Evolutionary conservation across 2,113 vertebrate species (phyloP).

Genomic region (Rhegmatorhina hoffmannsi): DNA sequence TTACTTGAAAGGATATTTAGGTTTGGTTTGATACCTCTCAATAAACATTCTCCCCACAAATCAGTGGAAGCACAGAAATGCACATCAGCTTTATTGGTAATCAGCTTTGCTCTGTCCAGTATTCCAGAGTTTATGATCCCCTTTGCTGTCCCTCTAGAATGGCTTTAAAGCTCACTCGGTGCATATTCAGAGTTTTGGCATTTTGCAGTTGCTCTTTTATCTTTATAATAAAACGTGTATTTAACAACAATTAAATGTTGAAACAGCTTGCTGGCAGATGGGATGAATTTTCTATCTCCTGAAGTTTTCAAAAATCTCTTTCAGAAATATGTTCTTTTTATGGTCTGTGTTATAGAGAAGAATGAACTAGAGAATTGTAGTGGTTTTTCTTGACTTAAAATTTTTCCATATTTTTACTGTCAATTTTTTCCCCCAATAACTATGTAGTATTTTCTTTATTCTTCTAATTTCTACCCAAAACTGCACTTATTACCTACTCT

Average conservation of each 20-base stretch:
- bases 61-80: neutral
- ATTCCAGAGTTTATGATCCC: neutral
- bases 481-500: neutral
- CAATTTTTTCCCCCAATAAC: neutral
- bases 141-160: neutral
- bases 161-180: neutral
- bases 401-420: neutral
- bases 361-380: neutral
- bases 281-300: conserved; percentile 14
- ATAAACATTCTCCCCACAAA: neutral
- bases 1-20: neutral
- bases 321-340: conserved; percentile 17
- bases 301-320: conserved; percentile 42
- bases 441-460: neutral
- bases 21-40: neutral
- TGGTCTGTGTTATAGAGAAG: neutral
- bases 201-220: conserved; percentile 44
- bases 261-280: conserved; percentile 54
- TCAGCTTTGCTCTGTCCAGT: conserved; percentile 2
- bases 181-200: neutral
- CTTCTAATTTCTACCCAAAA: neutral
- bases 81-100: neutral
- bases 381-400: neutral
- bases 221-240: conserved; percentile 38
- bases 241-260: conserved; percentile 51